A percentile compares a stretch with the other conserved stretches of the same genome.
Conservation (phyloP, 1,140 invertebrate species). For the Adelges cooleyi region DNA sequence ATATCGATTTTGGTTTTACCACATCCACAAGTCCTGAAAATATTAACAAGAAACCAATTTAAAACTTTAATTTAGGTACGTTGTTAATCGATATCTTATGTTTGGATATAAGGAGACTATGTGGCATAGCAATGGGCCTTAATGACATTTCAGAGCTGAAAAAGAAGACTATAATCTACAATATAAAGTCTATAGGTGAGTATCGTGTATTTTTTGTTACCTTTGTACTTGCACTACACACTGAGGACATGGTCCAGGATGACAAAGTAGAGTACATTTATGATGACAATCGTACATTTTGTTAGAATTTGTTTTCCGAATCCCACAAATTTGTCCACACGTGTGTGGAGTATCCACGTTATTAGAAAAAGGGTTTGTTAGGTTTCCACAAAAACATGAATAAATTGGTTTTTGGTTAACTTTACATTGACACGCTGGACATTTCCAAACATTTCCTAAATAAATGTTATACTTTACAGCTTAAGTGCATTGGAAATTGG, state of each 20-base stretch:
- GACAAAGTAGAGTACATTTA: conserved; percentile 75
- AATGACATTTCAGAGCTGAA: no score
- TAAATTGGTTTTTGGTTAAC: conserved; percentile 54
- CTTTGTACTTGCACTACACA: conserved; percentile 43
- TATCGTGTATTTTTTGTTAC: no score
- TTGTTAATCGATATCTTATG: no score
- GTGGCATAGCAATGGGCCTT: no score
- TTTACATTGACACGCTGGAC: conserved; percentile 74
- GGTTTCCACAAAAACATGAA: conserved; percentile 65
- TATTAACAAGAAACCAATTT: no score
- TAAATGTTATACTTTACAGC: not conserved
- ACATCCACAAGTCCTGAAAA: conserved; percentile 54
- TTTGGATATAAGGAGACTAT: no score
- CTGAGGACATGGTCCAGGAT: conserved; percentile 76
- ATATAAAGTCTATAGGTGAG: no score
- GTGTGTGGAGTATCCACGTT: conserved; percentile 68
- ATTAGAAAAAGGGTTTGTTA: conserved; percentile 37
- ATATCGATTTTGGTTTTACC: conserved; percentile 53
- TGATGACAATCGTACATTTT: conserved; percentile 51
- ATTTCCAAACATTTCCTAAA: conserved; percentile 59
- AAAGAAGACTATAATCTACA: no score
- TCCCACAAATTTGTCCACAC: conserved; percentile 74
- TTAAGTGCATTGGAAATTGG: not conserved
- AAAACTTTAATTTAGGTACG: no score
- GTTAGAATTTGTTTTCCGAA: conserved; percentile 41